phyloP scores from a whole-genome alignment of 2,888 invertebrate species.

The Cistogaster globosa region DNA sequence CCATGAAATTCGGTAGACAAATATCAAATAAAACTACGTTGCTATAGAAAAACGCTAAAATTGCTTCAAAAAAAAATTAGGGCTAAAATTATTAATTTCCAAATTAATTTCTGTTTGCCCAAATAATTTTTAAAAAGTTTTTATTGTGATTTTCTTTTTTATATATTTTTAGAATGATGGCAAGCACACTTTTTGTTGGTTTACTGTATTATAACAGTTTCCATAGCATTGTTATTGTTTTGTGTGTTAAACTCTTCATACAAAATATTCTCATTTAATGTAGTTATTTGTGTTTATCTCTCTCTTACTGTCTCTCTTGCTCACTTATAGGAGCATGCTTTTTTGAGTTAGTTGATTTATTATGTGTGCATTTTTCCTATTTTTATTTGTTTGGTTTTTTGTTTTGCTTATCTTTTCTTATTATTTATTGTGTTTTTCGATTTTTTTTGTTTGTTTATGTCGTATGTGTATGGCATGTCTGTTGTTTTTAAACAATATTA shows the following conservation, averaged over 20 bases:
- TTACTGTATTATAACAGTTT: neutral
- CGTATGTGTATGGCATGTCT: neutral
- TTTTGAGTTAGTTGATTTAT: conserved; percentile 46
- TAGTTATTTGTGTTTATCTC: too few relatives aligned
- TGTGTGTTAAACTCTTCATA: neutral
- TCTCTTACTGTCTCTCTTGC: conserved; percentile 2
- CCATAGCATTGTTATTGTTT: neutral
- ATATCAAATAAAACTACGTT: conserved; percentile 2
- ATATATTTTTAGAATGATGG: conserved; percentile 14
- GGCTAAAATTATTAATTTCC: neutral
- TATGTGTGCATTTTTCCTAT: neutral
- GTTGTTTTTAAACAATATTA: conserved; percentile 14
- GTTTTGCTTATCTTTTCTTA: conserved; percentile 2
- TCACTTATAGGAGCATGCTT: conserved; percentile 55
- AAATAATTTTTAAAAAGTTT: neutral
- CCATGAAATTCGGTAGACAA: conserved; percentile 54
- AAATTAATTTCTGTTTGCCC: neutral
- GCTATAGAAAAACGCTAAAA: neutral
- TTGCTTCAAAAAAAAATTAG: neutral
- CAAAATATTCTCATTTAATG: too few relatives aligned
- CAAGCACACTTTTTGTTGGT: conserved; percentile 26
- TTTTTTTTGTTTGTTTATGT: conserved; percentile 3
- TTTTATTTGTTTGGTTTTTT: too few relatives aligned
- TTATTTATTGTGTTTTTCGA: neutral
- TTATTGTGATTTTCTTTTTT: neutral